Evolutionary conservation across 2,797 vertebrate genomes (phyloP).

Genomic region (Ctenopoma kingsleyae): DNA sequence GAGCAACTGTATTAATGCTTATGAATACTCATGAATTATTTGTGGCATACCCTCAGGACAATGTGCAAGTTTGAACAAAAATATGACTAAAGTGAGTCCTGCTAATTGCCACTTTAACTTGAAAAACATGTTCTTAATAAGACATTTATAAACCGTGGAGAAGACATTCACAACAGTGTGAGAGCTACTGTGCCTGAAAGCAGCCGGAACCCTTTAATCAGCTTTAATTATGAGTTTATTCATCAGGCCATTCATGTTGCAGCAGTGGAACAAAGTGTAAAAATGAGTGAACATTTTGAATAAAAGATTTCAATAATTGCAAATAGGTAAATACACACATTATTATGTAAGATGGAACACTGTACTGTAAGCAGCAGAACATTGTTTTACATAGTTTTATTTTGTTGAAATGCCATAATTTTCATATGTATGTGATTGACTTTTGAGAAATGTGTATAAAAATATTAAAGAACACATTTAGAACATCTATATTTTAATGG

Average conservation of each 20-base stretch:
- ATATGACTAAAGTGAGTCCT: conserved; percentile 2
- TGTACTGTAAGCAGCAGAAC: too few species aligned
- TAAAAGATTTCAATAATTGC: neutral
- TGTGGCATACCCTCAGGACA: conserved; percentile 27
- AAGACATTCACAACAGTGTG: neutral
- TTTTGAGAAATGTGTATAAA: too few species aligned
- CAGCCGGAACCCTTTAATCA: neutral
- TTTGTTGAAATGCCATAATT: too few species aligned
- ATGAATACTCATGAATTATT: conserved; percentile 36
- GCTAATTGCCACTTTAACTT: conserved; percentile 22
- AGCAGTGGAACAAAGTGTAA: neutral
- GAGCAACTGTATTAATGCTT: conserved; percentile 6
- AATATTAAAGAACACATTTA: too few species aligned
- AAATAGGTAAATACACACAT: neutral
- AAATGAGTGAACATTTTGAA: neutral
- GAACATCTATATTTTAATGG: too few species aligned
- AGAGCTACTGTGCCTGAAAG: neutral
- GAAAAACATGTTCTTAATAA: conserved; percentile 13
- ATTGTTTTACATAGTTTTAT: too few species aligned
- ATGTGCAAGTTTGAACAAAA: conserved; percentile 16
- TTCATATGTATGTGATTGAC: too few species aligned
- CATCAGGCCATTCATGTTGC: neutral
- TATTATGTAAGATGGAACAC: too few species aligned
- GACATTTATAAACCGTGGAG: neutral
- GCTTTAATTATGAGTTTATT: conserved; percentile 4